A percentile compares a stretch with the other conserved stretches of the same genome.
These are phyloP conservation scores for Eilema sororculum DNA, from an alignment of 2,888 invertebrate species.

Conservation along the genomic window DNA sequence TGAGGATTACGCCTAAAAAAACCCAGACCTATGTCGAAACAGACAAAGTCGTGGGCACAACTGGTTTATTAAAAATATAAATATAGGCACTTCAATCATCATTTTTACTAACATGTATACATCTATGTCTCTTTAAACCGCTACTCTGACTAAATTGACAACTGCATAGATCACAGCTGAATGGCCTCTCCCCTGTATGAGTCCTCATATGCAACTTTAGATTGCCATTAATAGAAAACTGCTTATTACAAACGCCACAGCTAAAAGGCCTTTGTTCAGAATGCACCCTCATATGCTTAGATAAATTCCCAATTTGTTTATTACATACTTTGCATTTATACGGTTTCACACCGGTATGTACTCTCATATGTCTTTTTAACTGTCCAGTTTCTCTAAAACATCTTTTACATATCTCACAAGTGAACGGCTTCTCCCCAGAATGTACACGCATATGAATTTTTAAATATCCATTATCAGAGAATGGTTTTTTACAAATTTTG, in stretches of 20 bases:
- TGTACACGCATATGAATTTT: conserved; percentile 81
- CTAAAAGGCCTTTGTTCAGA: conserved; percentile 66
- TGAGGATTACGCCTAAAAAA: too few species aligned
- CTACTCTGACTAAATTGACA: conserved; percentile 67
- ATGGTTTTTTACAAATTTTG: conserved; percentile 76
- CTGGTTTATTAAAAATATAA: too few species aligned
- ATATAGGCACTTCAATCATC: conserved; percentile 29
- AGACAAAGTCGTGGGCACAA: too few species aligned
- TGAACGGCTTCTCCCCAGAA: conserved; percentile 75
- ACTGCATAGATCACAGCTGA: conserved; percentile 62
- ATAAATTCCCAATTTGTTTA: conserved; percentile 77
- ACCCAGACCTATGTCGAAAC: too few species aligned
- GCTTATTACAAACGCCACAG: conserved; percentile 69
- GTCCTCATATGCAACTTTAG: conserved; percentile 70
- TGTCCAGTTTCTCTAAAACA: conserved; percentile 76
- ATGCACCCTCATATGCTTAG: conserved; percentile 78
- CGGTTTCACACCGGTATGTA: conserved; percentile 75
- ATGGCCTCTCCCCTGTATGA: conserved; percentile 64
- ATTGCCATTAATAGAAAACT: conserved; percentile 68
- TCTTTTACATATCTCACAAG: conserved; percentile 74
- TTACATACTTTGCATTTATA: conserved; percentile 80
- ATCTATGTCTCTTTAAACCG: conserved; percentile 65
- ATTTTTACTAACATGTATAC: conserved; percentile 51
- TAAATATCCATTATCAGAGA: conserved; percentile 79
- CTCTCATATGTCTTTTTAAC: conserved; percentile 73